Evolutionary conservation across 2,888 invertebrate species (phyloP).

Genomic region (Cryptosula pallasiana): DNA sequence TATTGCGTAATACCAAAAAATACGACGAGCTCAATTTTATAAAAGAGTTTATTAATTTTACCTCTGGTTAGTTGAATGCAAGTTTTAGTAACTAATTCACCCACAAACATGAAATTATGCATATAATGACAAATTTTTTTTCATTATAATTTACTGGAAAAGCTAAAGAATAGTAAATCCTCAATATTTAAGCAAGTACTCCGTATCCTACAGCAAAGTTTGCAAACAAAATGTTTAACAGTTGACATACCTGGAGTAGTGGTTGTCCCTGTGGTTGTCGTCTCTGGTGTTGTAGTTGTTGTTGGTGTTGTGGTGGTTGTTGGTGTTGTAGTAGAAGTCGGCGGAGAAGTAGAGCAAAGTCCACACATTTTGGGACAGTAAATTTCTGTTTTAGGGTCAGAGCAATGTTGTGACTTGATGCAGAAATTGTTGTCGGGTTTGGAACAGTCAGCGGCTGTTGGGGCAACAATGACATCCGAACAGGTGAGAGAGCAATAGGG

Average conservation of each 20-base stretch:
- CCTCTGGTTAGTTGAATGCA: no score
- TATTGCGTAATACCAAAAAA: no score
- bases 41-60: no score
- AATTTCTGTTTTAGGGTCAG: background rate
- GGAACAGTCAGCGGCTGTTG: background rate
- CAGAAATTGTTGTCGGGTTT: constrained; percentile 8
- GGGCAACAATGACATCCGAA: background rate
- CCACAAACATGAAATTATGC: no score
- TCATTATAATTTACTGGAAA: no score
- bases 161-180: no score
- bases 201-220: no score
- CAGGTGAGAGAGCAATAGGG: constrained; percentile 6
- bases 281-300: background rate
- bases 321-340: constrained; percentile 4
- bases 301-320: background rate
- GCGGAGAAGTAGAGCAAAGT: background rate
- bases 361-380: constrained; percentile 19
- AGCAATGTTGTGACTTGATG: background rate
- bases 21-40: no score
- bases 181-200: no score
- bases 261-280: background rate
- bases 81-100: no score
- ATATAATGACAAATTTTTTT: no score
- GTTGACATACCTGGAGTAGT: background rate
- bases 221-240: background rate